Conservation (phyloP, 2,797 vertebrate species). For the Cottoperca gobio region DNA sequence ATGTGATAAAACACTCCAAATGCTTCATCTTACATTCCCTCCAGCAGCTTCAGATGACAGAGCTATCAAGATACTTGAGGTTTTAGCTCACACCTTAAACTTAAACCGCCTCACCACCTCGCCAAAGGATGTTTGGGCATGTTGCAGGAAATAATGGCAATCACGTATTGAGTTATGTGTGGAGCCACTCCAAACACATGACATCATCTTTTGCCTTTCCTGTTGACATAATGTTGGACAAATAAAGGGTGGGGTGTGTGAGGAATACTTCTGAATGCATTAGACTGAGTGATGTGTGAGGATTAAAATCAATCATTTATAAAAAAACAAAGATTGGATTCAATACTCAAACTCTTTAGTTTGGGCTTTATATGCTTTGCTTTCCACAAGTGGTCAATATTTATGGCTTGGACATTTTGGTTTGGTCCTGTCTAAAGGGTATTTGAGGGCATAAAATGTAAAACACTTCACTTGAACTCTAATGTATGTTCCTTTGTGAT, state of each 20-base stretch:
- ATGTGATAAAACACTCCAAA: slow-evolving; percentile 45
- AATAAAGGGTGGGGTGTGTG: slow-evolving; percentile 47
- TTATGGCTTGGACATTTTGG: background rate
- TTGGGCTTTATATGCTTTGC: background rate
- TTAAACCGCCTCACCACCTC: slow-evolving; percentile 4
- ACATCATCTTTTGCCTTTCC: slow-evolving; percentile 72
- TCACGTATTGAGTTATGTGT: slow-evolving; percentile 46
- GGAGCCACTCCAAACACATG: slow-evolving; percentile 59
- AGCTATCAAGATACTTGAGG: slow-evolving; percentile 4
- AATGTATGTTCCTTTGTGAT: background rate
- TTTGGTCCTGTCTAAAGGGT: slow-evolving; percentile 5
- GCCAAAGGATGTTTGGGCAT: slow-evolving; percentile 55
- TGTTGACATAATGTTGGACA: slow-evolving; percentile 66
- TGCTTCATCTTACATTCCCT: slow-evolving; percentile 17
- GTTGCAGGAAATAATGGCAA: slow-evolving; percentile 65
- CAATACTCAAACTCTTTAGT: background rate
- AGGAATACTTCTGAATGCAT: slow-evolving; percentile 38
- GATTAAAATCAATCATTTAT: slow-evolving; percentile 36
- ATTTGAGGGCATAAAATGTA: background rate
- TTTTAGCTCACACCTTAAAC: slow-evolving; percentile 17
- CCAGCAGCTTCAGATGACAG: slow-evolving; percentile 13
- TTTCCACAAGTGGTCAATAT: background rate
- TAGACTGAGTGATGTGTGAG: background rate
- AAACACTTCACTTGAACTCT: background rate
- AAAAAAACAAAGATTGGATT: background rate